Evolutionary conservation across 2,113 vertebrate genomes (phyloP).

Genomic region (Canis aureus): DNA sequence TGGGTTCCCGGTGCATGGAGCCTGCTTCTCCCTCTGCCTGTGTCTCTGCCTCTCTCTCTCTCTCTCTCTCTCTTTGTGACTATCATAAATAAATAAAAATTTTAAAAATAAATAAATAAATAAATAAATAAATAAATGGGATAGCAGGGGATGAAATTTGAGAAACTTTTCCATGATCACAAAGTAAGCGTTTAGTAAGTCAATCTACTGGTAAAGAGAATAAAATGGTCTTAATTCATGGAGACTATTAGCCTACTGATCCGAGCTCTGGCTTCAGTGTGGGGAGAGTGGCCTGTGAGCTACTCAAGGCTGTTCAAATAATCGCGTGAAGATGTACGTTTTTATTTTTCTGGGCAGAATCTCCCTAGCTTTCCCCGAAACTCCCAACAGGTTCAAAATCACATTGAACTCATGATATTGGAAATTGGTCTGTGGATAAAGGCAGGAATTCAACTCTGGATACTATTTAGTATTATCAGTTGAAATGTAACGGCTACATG

Average conservation of each 20-base stretch:
- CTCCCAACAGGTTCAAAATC: not conserved
- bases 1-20: too few species aligned
- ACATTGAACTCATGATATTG: not conserved
- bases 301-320: not conserved
- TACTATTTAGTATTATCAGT: not conserved
- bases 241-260: not conserved
- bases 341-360: not conserved
- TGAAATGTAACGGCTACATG: not conserved
- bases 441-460: not conserved
- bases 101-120: too few species aligned
- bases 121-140: not conserved
- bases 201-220: not conserved
- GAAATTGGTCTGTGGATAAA: not conserved
- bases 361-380: not conserved
- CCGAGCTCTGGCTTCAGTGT: not conserved
- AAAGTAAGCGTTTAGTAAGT: not conserved
- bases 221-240: not conserved
- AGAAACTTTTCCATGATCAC: not conserved
- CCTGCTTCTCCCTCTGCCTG: too few species aligned
- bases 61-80: too few species aligned
- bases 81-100: too few species aligned
- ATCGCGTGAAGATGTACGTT: not conserved
- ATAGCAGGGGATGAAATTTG: not conserved
- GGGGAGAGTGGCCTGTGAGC: not conserved
- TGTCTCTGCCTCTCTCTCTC: too few species aligned